A percentile compares a stretch with the other conserved stretches of the same genome.
These are phyloP conservation scores for Tragopan temminckii DNA, from an alignment of 2,797 vertebrate genomes.

Conservation along the genomic window DNA sequence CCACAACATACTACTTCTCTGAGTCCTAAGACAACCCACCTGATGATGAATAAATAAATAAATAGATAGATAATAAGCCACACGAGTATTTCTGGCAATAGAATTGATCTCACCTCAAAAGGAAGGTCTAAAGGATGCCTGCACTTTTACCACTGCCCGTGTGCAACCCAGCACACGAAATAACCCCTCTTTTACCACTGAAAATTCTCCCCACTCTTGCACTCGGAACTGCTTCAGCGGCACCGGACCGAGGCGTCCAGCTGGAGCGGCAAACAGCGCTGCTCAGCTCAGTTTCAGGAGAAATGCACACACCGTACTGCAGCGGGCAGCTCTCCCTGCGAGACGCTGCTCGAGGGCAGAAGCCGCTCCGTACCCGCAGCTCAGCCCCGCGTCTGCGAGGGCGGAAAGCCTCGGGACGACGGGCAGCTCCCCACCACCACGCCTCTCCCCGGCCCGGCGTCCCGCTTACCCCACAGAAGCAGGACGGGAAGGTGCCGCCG, in stretches of 20 bases:
- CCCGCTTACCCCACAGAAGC: conserved; percentile 55
- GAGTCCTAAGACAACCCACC: background rate
- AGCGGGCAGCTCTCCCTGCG: background rate
- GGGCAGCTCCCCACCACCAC: background rate
- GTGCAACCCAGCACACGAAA: background rate
- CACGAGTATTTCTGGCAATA: background rate
- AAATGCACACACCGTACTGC: background rate
- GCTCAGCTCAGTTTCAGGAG: accelerated
- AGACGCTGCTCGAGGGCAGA: background rate
- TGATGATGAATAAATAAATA: no score
- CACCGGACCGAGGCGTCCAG: accelerated
- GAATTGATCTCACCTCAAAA: background rate
- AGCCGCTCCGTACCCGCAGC: background rate
- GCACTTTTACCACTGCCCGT: background rate
- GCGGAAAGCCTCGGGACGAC: background rate
- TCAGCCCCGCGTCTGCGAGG: background rate
- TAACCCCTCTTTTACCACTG: background rate
- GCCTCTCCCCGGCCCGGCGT: background rate
- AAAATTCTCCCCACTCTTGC: background rate
- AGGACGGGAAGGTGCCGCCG: conserved; percentile 26
- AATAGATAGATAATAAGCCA: background rate
- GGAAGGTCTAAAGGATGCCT: background rate
- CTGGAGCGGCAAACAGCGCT: accelerated
- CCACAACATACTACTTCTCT: background rate
- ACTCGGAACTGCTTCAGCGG: background rate